Conservation (phyloP, 2,797 vertebrate genomes). For the Chromobotia macracanthus region DNA sequence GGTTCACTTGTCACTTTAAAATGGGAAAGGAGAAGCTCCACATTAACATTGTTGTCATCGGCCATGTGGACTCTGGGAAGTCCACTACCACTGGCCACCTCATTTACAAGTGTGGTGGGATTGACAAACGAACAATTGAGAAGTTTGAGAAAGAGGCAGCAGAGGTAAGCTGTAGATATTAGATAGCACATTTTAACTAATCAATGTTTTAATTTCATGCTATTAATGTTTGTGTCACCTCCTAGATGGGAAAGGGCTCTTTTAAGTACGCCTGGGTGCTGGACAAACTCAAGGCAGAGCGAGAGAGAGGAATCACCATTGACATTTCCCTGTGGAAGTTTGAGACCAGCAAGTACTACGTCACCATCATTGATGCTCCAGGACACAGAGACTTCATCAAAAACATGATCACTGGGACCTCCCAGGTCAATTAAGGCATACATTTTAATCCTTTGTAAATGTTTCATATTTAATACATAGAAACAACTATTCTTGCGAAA, state of each 20-base stretch:
- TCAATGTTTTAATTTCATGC: neutral
- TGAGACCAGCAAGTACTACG: constrained; percentile 91
- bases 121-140: constrained; percentile 94
- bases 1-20: constrained; percentile 8
- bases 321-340: constrained; percentile 96
- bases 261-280: constrained; percentile 96
- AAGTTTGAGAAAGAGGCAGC: constrained; percentile 96
- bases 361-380: constrained; percentile 91
- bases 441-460: no score
- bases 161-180: constrained; percentile 75
- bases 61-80: constrained; percentile 95
- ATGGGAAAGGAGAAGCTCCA: constrained; percentile 98
- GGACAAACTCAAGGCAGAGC: constrained; percentile 94
- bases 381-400: constrained; percentile 95
- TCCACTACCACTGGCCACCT: constrained; percentile 95
- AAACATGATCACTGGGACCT: constrained; percentile 96
- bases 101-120: constrained; percentile 96
- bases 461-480: neutral
- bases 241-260: constrained; percentile 93
- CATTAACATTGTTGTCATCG: constrained; percentile 95
- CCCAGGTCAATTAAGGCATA: constrained; percentile 79
- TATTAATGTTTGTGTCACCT: neutral
- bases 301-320: constrained; percentile 93
- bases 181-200: neutral
- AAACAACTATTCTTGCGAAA: neutral